Base-by-base conservation (phyloP, 2,797 vertebrate genomes). In the Chelon auratus region DNA sequence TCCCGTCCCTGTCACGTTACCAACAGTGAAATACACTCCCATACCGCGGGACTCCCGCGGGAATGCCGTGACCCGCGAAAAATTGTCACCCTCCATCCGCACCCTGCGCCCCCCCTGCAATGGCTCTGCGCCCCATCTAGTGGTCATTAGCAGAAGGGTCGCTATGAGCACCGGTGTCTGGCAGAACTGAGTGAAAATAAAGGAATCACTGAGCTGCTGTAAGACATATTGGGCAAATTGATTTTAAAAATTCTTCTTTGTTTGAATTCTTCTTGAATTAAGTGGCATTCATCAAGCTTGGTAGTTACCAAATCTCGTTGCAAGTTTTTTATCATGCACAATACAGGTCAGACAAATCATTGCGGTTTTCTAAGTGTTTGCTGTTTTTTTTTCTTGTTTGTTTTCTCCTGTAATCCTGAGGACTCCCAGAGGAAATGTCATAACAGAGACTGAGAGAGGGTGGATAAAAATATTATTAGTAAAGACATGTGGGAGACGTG, bases 401-500 rank as follows among this genome's bases (percentile, higher is more conserved):
- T 54, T 43, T 1, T 5, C 43, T 57, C 1, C 22, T 39, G 11
- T n/a, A 0, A 51, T 60, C 22, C 50, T 20, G 2, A 17, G n/a
- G n/a, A 20, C 51, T 45, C 20, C 47, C 26, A 52, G 37, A 24
- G 17, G 33, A 56, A 33, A n/a, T 22, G 47, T 70, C 54, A 17
- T 62, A 58, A 64, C 43, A 45, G 75, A 76, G 60, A 51, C 26
- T 8, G 69, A 75, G 59, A 58, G 51, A 47, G 47, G 22, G 13
- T 56, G 55, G 55, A 75, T 69, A 47, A 40, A 82, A 86, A 79
- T 79, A 79, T 85, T 81, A 72, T 74, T 60, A 61, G 76, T 80
- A 11, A 53, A 84, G 72, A 69, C 75, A 65, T 83, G 84, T 87
- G 68, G 71, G 62, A 75, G 75, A 66, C 58, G 64, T 48, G 62